Conservation (phyloP, 2,888 invertebrate genomes). For the Poecilobothrus nobilitatus region DNA sequence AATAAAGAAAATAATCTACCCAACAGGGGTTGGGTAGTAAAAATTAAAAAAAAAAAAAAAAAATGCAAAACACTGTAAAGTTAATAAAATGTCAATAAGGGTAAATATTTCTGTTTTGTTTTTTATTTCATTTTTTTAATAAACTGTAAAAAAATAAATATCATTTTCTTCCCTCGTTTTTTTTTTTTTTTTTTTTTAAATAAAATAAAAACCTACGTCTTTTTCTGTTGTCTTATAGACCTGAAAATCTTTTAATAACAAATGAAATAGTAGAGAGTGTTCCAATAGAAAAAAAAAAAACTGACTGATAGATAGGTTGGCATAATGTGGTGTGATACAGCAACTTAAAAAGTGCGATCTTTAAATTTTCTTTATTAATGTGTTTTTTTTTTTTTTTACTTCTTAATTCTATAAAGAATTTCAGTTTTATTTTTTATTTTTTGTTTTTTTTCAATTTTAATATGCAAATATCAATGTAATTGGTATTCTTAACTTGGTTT, state of each 20-base stretch:
- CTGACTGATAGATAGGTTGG: neutral
- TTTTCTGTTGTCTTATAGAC: neutral
- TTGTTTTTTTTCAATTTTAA: neutral
- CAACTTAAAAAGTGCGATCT: neutral
- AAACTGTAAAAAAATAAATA: neutral
- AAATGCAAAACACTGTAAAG: neutral
- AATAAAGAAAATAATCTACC: too few species aligned
- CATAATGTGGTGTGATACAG: neutral
- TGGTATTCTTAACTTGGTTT: too few species aligned
- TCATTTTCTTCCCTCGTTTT: too few species aligned
- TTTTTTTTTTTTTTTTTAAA: too few species aligned
- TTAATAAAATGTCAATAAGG: slow-evolving; percentile 1
- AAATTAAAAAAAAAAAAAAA: too few species aligned
- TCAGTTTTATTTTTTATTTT: neutral
- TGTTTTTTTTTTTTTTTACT: neutral
- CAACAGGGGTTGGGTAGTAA: neutral
- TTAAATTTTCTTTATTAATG: neutral
- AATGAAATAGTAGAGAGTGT: too few species aligned
- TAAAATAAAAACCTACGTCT: too few species aligned
- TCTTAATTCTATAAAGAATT: neutral
- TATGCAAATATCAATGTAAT: too few species aligned
- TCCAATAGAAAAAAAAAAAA: too few species aligned
- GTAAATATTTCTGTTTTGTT: neutral
- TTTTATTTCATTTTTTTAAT: neutral
- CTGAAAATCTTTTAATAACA: neutral